Percentiles rank a stretch among this genome's conserved stretches.
phyloP scores from a whole-genome alignment of 1,140 invertebrate species.

The Drosophila leontia region DNA sequence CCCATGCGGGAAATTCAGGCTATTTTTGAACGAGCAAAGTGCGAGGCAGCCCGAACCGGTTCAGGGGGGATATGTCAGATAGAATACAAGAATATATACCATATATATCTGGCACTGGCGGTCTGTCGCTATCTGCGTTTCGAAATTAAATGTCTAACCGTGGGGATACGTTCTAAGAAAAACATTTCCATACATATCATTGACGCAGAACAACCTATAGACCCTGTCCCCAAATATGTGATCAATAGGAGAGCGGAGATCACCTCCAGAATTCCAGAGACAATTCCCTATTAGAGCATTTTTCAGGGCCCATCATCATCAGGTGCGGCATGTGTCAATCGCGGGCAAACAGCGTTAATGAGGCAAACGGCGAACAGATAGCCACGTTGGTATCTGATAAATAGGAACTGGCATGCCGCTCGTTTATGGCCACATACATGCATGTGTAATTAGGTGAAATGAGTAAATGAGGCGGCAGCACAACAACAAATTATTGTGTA shows the following conservation, averaged over 20 bases:
- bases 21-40: constrained; percentile 59
- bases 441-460: constrained; percentile 74
- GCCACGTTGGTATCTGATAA: constrained; percentile 47
- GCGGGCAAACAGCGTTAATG: constrained; percentile 35
- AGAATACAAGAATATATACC: constrained; percentile 35
- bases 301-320: neutral
- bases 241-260: constrained; percentile 18
- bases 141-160: constrained; percentile 19
- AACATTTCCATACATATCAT: constrained; percentile 21
- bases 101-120: constrained; percentile 22
- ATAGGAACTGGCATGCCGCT: constrained; percentile 45
- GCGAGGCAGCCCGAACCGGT: constrained; percentile 56
- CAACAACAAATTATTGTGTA: constrained; percentile 28
- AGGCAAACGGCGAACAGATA: constrained; percentile 31
- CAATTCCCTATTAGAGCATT: neutral
- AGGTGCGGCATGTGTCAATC: constrained; percentile 43
- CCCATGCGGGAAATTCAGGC: constrained; percentile 36
- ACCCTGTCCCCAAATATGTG: constrained; percentile 11
- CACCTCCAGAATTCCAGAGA: constrained; percentile 7
- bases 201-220: constrained; percentile 10
- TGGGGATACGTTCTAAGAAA: constrained; percentile 15
- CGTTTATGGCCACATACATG: constrained; percentile 34
- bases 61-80: constrained; percentile 45
- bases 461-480: constrained; percentile 42
- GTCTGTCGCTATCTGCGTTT: constrained; percentile 27